Evolutionary conservation across 2,113 vertebrate species (phyloP).

Genomic region (Malurus elegans): DNA sequence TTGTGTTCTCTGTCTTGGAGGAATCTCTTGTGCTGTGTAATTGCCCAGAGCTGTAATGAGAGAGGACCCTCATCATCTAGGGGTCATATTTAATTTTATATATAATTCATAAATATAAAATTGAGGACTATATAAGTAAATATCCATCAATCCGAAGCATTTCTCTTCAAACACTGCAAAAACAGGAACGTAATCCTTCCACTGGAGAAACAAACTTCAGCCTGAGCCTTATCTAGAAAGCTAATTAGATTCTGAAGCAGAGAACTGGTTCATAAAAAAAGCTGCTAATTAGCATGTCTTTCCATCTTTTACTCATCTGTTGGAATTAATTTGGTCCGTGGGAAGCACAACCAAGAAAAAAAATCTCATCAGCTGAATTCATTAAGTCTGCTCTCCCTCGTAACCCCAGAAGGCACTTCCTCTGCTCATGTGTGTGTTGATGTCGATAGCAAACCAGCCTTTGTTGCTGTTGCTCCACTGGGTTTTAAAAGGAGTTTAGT

Average conservation of each 20-base stretch:
- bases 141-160: not conserved
- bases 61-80: not conserved
- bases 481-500: not conserved
- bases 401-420: not conserved
- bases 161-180: not conserved
- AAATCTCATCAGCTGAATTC: not conserved
- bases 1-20: not conserved
- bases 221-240: not conserved
- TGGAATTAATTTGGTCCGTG: constrained; percentile 4
- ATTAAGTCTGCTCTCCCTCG: not conserved
- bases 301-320: constrained; percentile 9
- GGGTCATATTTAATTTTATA: too few species aligned
- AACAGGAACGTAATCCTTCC: not conserved
- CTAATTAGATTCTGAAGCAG: not conserved
- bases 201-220: not conserved
- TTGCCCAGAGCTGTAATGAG: not conserved
- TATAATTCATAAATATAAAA: not conserved
- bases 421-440: not conserved
- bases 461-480: not conserved
- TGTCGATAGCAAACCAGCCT: not conserved
- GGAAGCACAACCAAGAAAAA: not conserved
- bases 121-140: not conserved
- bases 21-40: not conserved
- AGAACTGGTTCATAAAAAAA: not conserved
- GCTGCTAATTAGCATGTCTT: constrained; percentile 11